A percentile compares a stretch with the other conserved stretches of the same genome.
These are phyloP conservation scores for Myotis pilosus DNA, from an alignment of 2,797 vertebrate genomes.

Conservation along the genomic window DNA sequence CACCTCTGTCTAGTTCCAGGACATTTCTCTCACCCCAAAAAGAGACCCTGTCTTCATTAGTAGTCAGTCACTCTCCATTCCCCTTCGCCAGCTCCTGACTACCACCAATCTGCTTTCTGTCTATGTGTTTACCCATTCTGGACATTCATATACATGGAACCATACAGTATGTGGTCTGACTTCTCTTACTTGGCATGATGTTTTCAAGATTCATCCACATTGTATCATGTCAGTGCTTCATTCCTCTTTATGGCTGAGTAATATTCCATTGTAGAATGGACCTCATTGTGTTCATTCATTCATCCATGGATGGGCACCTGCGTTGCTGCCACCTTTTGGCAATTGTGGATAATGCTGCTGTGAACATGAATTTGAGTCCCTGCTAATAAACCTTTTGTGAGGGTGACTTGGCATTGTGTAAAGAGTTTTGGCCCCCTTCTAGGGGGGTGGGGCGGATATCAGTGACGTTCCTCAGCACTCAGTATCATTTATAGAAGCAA, in stretches of 20 bases:
- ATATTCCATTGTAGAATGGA: accelerated
- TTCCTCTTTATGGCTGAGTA: not conserved
- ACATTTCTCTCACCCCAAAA: not conserved
- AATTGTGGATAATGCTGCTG: accelerated
- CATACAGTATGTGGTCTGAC: accelerated
- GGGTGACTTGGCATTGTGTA: no score
- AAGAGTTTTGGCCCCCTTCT: not conserved
- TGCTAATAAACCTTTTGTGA: not conserved
- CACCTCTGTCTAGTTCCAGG: not conserved
- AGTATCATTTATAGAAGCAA: not conserved
- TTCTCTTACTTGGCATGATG: not conserved
- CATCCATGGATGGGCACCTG: accelerated
- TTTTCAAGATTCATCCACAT: accelerated
- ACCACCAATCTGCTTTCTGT: no score
- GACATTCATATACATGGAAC: accelerated
- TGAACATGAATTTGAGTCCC: not conserved
- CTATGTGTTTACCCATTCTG: not conserved
- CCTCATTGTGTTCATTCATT: accelerated
- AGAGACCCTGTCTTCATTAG: not conserved
- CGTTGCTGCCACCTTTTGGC: not conserved
- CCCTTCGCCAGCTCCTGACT: not conserved
- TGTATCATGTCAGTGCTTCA: accelerated
- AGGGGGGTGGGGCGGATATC: accelerated
- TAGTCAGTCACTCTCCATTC: not conserved
- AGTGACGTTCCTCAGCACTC: accelerated